These are phyloP conservation scores for Chrysopilus asiliformis DNA, from an alignment of 2,888 invertebrate genomes.

Conservation along the genomic window DNA sequence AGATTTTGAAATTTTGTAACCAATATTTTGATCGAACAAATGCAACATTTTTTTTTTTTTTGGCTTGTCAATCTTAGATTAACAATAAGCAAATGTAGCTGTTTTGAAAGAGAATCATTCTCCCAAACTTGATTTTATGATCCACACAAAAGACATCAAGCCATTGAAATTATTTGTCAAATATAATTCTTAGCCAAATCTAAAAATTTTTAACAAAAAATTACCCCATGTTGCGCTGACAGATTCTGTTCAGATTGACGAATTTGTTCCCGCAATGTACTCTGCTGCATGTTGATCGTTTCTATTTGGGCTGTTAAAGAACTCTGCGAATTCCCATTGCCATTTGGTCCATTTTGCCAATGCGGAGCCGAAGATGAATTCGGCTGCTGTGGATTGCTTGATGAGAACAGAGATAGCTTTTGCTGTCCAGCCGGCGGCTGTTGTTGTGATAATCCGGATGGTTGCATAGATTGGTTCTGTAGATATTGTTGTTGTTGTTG, in stretches of 20 bases:
- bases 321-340: slow-evolving; percentile 17
- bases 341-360: slow-evolving; percentile 15
- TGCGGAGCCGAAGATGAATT: background rate
- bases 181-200: too few relatives aligned
- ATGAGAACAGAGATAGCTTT: slow-evolving; percentile 31
- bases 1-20: too few relatives aligned
- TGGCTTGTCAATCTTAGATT: too few relatives aligned
- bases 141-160: too few relatives aligned
- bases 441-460: slow-evolving; percentile 23
- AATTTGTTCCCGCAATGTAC: slow-evolving; percentile 78
- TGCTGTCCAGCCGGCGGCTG: slow-evolving; percentile 16
- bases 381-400: slow-evolving; percentile 39
- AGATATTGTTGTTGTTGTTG: slow-evolving; percentile 7
- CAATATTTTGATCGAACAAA: too few relatives aligned
- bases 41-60: too few relatives aligned
- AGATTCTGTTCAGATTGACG: slow-evolving; percentile 93
- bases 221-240: slow-evolving; percentile 84
- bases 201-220: too few relatives aligned
- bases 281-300: slow-evolving; percentile 61
- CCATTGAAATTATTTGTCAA: too few relatives aligned
- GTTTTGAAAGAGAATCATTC: too few relatives aligned
- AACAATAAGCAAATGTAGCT: too few relatives aligned
- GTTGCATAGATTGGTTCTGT: slow-evolving; percentile 28
- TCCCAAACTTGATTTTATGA: too few relatives aligned
- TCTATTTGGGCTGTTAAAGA: slow-evolving; percentile 39